phyloP scores from a whole-genome alignment of 1,140 invertebrate genomes.

The Scaptodrosophila lebanonensis region DNA sequence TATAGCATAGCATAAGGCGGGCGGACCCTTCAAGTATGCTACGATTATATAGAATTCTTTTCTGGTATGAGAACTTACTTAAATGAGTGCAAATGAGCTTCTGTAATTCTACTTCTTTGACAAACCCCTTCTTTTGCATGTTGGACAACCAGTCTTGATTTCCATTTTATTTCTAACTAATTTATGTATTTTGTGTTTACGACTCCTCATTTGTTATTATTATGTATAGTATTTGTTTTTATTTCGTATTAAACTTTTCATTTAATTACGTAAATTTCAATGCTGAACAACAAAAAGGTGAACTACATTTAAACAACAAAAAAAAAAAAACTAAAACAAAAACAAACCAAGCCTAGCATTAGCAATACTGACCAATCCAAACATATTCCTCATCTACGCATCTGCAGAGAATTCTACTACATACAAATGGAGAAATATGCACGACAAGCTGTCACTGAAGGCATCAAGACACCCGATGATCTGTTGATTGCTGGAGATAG shows the following conservation, averaged over 20 bases:
- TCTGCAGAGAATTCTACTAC: slow-evolving; percentile 99
- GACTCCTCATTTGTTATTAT: neutral
- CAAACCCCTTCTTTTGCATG: no score
- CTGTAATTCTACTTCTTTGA: no score
- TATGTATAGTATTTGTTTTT: slow-evolving; percentile 13
- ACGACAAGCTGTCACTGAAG: slow-evolving; percentile 97
- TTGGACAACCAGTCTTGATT: slow-evolving; percentile 8
- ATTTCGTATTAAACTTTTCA: slow-evolving; percentile 18
- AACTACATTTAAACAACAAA: slow-evolving; percentile 28
- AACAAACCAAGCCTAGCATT: slow-evolving; percentile 30
- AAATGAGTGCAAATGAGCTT: no score
- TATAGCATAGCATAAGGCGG: no score
- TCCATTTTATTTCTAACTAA: slow-evolving; percentile 10
- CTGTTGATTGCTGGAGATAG: slow-evolving; percentile 95
- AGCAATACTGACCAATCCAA: slow-evolving; percentile 65
- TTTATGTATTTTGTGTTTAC: slow-evolving; percentile 15
- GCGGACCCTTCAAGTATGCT: no score
- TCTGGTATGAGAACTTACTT: no score
- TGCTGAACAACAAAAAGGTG: slow-evolving; percentile 41
- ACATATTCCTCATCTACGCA: slow-evolving; percentile 74
- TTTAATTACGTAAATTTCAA: slow-evolving; percentile 68
- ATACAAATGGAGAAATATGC: slow-evolving; percentile 99
- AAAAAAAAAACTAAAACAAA: slow-evolving; percentile 2
- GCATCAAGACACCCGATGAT: slow-evolving; percentile 94
- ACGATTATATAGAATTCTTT: no score